Conservation (phyloP, 2,113 vertebrate genomes). For the Thalassoma bifasciatum region DNA sequence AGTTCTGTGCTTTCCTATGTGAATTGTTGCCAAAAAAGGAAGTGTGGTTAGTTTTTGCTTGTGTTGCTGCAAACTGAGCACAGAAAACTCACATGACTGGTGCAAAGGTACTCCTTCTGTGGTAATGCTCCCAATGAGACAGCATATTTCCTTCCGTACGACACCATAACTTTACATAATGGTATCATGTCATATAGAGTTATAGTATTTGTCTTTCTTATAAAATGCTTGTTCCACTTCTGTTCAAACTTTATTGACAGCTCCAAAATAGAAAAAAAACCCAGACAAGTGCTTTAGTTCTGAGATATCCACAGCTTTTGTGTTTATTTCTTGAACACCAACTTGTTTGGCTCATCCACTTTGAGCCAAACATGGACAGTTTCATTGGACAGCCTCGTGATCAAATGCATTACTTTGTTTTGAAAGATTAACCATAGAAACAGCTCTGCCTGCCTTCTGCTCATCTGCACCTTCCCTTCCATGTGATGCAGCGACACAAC, state of each 20-base stretch:
- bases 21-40: background rate
- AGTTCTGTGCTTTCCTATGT: background rate
- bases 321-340: conserved; percentile 28
- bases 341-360: conserved; percentile 4
- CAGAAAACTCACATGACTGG: conserved; percentile 30
- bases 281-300: background rate
- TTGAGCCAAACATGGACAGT: background rate
- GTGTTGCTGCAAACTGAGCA: conserved; percentile 63
- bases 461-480: background rate
- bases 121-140: too few relatives aligned
- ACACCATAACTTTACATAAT: too few relatives aligned
- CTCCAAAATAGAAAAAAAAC: background rate
- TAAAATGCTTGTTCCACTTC: conserved; percentile 36
- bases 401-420: background rate
- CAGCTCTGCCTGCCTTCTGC: background rate
- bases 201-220: too few relatives aligned
- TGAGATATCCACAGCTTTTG: background rate
- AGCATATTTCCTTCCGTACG: too few relatives aligned
- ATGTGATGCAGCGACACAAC: background rate
- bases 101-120: background rate
- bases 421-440: background rate
- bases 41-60: background rate
- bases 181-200: too few relatives aligned
- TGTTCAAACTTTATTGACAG: conserved; percentile 22
- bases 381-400: background rate